Conservation (phyloP, 2,888 invertebrate genomes). For the Orthosia gracilis region DNA sequence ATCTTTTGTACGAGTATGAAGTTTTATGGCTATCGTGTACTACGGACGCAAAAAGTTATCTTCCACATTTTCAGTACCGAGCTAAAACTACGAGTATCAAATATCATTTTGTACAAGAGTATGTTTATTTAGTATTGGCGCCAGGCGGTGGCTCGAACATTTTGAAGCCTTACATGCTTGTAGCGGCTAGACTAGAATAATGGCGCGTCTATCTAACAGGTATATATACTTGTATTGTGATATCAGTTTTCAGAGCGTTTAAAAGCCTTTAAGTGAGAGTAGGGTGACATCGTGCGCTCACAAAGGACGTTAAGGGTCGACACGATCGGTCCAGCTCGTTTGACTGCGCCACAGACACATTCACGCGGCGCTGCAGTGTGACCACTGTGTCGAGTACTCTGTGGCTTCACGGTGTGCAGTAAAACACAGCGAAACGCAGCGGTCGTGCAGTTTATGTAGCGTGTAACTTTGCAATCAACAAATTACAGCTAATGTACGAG, state of each 20-base stretch:
- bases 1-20: background rate
- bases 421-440: background rate
- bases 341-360: background rate
- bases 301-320: conserved; percentile 34
- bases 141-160: background rate
- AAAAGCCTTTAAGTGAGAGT: conserved; percentile 37
- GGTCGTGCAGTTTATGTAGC: conserved; percentile 5
- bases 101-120: background rate
- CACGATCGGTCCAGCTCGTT: conserved; percentile 17
- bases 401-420: background rate
- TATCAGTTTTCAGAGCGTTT: conserved; percentile 44
- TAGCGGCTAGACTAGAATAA: background rate
- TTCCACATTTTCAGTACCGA: background rate
- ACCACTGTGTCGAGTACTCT: background rate
- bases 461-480: conserved; percentile 11
- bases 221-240: conserved; percentile 19
- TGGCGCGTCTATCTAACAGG: background rate
- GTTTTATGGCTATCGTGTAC: too few species aligned
- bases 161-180: background rate
- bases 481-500: conserved; percentile 17
- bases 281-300: conserved; percentile 22
- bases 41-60: background rate
- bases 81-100: background rate
- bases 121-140: background rate
- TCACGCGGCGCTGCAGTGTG: background rate